Conservation (phyloP, 1,140 invertebrate genomes). For the Listronotus oregonensis region DNA sequence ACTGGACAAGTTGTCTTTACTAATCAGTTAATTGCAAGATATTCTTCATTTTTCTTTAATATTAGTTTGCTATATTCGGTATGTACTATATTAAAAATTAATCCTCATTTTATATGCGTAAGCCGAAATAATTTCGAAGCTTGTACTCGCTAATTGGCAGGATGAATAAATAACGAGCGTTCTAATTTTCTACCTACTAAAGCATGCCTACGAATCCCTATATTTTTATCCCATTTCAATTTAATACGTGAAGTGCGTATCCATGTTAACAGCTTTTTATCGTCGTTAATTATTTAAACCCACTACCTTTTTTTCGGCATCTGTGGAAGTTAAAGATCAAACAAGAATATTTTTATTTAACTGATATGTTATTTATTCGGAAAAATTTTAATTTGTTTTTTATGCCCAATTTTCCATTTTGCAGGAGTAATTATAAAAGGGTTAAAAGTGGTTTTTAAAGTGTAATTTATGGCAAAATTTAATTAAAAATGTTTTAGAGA, state of each 20-base stretch:
- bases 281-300: constrained; percentile 7
- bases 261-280: constrained; percentile 8
- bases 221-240: constrained; percentile 8
- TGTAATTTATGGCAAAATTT: no score
- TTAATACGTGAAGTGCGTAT: constrained; percentile 6
- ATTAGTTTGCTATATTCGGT: no score
- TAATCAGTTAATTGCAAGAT: no score
- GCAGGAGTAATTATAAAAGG: no score
- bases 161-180: constrained; percentile 12
- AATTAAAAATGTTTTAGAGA: no score
- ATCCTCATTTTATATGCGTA: background rate
- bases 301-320: background rate
- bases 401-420: no score
- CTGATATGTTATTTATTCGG: constrained; percentile 3
- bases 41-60: no score
- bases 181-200: constrained; percentile 4
- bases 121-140: background rate
- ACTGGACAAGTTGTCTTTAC: no score
- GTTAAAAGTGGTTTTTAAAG: no score
- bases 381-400: no score
- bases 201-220: background rate
- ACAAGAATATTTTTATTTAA: background rate
- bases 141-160: constrained; percentile 8
- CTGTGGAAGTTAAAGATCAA: background rate
- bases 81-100: no score